Base-by-base conservation (phyloP, 2,797 vertebrate genomes). In the Neosilurus hyrtlii region DNA sequence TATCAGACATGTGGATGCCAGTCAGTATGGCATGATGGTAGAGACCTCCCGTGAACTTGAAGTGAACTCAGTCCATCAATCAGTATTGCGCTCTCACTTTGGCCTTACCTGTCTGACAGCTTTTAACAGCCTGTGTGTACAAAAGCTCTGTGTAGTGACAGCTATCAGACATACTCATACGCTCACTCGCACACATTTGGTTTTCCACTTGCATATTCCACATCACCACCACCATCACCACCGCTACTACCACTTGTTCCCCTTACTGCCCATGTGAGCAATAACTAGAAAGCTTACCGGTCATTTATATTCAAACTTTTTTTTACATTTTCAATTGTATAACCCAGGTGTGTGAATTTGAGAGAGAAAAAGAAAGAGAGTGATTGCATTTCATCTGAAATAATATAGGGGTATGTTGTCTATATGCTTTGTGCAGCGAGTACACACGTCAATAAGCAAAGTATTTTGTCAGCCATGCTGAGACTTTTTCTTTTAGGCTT, bases 31-130 rank as follows among this genome's bases (percentile, higher is more conserved):
- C 80, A 84, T 90, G 91, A 92, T 91, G 92, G 90, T 90, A 51
- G 88, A 93, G 91, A 93, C 94, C 94, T 93, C 92, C 93, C 80
- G 85, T 94, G 93, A 94, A 95, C 93, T 94, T 89, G 87, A 85
- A 89, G 89, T 93, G 94, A 95, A 94, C 94, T 90, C 52, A 85
- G 0, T 82, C 89, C 86, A 95, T 95, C 94, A 93, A 94, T 95
- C 94, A 95, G 80, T 72, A 89, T 90, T 89, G 82, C 65, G 89
- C 92, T 92, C 90, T 87, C 87, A 91, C 87, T 89, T 83, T 90
- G 90, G 91, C 89, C 91, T 67, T 90, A 92, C 90, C 92, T 91
- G 91, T 74, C 90, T 93, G 94, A 92, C 92, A 93, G 93, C 92
- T 92, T 91, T 87, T 90, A 90, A 91, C 91, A 88, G 89, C 87